Evolutionary conservation across 35 echinoderm and acorn worm species (phyloP), one percentile per base, ranked within the genome.

Genomic region (Heliocidaris tuberculata): DNA sequence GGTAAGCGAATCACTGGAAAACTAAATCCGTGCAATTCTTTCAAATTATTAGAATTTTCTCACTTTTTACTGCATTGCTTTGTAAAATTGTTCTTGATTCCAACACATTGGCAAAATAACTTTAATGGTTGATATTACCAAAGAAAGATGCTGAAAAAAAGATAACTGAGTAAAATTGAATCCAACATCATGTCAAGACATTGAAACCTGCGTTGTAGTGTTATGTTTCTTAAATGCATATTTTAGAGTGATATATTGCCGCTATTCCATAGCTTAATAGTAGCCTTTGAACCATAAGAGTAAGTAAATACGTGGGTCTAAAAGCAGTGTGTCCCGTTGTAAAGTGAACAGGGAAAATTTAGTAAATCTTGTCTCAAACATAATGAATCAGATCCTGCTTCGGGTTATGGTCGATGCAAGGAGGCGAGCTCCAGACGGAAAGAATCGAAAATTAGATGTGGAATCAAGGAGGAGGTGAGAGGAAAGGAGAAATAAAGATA

Each of bases 381-480:
- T 78, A 78, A 93, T 93, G 31, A 48, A 93, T 30, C 47, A 48
- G 17, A 59, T 59, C 17, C 24, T 21, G 47, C 50, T 31, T 52
- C 50, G 5, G 47, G 91, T 31, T 42, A 24, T 29, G 27, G 30
- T 56, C 27, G 50, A 93, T 52, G 50, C 10, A 93, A 30, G 91
- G 50, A 50, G 50, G 91, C 48, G 27, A 78, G 52, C 52, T 56
- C 27, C 65, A 78, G 50, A 93, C 9, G 50, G 91, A 93, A 93
- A 59, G 11, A 59, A 59, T 30, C 31, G 91, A 56, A 93, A 48
- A n/a, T 13, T 52, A 93, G n/a, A 59, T 30, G 21, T 7, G 42
- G 32, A 21, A 49, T n/a, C 11, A 91, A 91, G 89, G 32, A 91
- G 31, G 86, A 89, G 89, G 48, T 21, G 89, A 91, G 31, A 48